These are phyloP conservation scores for Peromyscus californicus DNA, from an alignment of 2,113 vertebrate genomes.

Conservation along the genomic window DNA sequence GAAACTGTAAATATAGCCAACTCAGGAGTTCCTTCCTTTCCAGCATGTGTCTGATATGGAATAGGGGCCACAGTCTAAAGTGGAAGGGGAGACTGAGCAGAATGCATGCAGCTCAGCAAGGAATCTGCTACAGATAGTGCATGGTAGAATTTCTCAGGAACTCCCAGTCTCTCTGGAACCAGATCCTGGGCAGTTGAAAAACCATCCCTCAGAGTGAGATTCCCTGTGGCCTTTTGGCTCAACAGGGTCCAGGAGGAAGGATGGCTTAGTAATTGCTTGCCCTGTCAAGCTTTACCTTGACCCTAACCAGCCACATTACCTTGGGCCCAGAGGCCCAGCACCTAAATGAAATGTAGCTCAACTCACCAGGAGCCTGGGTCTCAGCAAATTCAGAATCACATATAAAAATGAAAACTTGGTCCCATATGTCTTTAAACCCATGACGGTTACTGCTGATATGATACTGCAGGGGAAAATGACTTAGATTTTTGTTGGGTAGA, in stretches of 20 bases:
- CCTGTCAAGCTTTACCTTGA: constrained; percentile 68
- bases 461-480: constrained; percentile 77
- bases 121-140: neutral
- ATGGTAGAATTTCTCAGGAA: neutral
- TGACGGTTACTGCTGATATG: constrained; percentile 78
- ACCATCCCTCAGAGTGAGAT: neutral
- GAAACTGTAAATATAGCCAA: neutral
- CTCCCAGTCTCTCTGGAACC: neutral
- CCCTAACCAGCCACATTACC: constrained; percentile 61
- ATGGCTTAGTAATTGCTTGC: constrained; percentile 75
- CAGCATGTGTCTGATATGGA: neutral
- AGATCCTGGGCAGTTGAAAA: neutral
- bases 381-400: constrained; percentile 71
- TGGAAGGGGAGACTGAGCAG: neutral
- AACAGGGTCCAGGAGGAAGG: neutral
- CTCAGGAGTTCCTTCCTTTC: neutral
- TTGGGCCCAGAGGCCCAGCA: constrained; percentile 68
- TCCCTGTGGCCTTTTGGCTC: neutral
- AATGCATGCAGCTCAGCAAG: neutral
- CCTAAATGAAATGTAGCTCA: constrained; percentile 76
- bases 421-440: constrained; percentile 81
- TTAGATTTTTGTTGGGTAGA: constrained; percentile 75
- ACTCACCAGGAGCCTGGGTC: constrained; percentile 22
- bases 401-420: constrained; percentile 80
- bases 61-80: neutral